Percentiles rank a stretch among this genome's conserved stretches.
These are phyloP conservation scores for Heteromormyrus szaboi DNA, from an alignment of 2,797 vertebrate species.

Conservation along the genomic window DNA sequence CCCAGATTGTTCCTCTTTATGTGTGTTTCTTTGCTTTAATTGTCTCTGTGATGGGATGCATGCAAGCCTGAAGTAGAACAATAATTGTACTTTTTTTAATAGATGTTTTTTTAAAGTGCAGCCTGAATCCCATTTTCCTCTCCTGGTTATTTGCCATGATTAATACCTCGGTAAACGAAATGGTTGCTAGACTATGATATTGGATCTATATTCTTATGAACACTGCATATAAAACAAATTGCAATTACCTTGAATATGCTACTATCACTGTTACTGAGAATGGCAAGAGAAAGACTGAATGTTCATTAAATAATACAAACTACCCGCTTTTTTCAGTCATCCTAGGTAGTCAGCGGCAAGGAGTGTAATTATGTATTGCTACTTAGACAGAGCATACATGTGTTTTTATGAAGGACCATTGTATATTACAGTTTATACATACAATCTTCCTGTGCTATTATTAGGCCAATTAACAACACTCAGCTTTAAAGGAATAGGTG, in stretches of 20 bases:
- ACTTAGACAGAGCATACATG: neutral
- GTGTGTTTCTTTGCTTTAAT: neutral
- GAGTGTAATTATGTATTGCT: neutral
- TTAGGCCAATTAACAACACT: neutral
- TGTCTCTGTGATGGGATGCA: neutral
- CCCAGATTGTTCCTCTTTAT: neutral
- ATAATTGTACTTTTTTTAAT: slow-evolving; percentile 1
- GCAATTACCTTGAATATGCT: neutral
- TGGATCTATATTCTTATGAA: neutral
- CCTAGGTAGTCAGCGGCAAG: neutral
- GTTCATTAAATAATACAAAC: neutral
- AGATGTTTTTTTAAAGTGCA: neutral
- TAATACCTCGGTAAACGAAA: neutral
- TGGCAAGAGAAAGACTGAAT: neutral
- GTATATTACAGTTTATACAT: neutral
- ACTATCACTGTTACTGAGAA: neutral
- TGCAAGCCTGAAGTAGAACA: neutral
- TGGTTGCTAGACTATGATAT: neutral
- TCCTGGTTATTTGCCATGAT: neutral
- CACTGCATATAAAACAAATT: neutral
- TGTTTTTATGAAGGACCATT: neutral
- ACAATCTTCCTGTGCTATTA: neutral
- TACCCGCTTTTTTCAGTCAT: neutral
- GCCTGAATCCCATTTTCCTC: neutral
- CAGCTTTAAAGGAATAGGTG: neutral